These are phyloP conservation scores for Montipora foliosa DNA, from an alignment of 64 coral and sea anemone species.

Conservation along the genomic window DNA sequence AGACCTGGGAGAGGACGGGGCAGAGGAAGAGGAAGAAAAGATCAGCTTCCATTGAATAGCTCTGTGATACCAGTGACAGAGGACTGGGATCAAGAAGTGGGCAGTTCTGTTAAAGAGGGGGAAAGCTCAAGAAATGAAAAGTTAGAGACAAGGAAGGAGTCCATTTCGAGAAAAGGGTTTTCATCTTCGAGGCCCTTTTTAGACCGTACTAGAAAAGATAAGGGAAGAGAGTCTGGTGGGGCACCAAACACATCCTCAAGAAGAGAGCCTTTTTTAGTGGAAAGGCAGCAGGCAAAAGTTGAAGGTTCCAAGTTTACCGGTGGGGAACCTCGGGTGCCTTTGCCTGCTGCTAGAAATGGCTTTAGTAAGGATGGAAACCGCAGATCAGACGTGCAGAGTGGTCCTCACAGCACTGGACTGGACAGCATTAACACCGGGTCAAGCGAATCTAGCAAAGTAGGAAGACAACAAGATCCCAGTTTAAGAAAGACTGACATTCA, in stretches of 20 bases:
- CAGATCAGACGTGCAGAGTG: conserved; percentile 54
- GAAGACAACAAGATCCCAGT: conserved; percentile 35
- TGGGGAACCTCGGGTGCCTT: conserved; percentile 82
- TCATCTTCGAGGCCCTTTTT: not conserved
- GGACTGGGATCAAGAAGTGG: conserved; percentile 85
- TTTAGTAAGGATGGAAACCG: conserved; percentile 67
- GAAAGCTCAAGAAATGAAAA: conserved; percentile 65
- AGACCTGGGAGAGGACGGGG: conserved; percentile 83
- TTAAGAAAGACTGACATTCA: conserved; percentile 77
- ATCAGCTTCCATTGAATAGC: conserved; percentile 8
- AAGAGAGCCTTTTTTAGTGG: conserved; percentile 98
- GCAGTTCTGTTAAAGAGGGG: conserved; percentile 36
- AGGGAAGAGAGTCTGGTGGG: conserved; percentile 64
- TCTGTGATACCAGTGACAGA: conserved; percentile 75
- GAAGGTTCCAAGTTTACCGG: conserved; percentile 87
- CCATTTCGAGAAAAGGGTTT: conserved; percentile 21
- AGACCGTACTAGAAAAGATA: conserved; percentile 50
- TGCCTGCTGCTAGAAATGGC: conserved; percentile 97
- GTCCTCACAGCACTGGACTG: conserved; percentile 69
- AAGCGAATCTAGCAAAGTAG: conserved; percentile 44
- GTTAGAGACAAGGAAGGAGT: conserved; percentile 33
- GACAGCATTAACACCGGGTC: conserved; percentile 78
- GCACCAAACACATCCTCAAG: conserved; percentile 69
- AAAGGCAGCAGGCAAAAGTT: conserved; percentile 99
- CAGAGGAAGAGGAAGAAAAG: conserved; percentile 59